These are phyloP conservation scores for Pelvicachromis taeniatus DNA, from an alignment of 2,113 vertebrate species.

Conservation along the genomic window DNA sequence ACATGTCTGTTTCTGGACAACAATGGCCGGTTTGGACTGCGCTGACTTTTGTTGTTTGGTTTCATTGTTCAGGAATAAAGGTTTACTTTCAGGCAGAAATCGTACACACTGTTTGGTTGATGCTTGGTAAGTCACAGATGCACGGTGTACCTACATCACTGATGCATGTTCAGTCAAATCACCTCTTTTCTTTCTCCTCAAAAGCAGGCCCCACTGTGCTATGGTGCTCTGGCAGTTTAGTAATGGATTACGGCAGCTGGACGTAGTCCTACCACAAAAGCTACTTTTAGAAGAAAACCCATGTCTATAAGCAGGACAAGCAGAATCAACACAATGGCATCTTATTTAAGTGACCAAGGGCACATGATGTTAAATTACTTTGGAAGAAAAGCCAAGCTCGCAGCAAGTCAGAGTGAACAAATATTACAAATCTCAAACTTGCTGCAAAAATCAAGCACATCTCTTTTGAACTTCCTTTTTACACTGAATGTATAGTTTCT, in stretches of 20 bases:
- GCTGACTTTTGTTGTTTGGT: constrained; percentile 32
- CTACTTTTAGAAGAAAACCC: background rate
- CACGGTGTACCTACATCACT: background rate
- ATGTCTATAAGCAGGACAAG: background rate
- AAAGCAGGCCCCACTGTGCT: background rate
- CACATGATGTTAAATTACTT: constrained; percentile 14
- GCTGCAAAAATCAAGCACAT: background rate
- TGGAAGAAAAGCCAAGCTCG: background rate
- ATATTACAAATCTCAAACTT: background rate
- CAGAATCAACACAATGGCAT: background rate
- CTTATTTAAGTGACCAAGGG: background rate
- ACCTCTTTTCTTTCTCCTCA: background rate
- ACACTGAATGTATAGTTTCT: background rate
- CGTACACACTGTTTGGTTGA: background rate
- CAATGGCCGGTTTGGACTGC: background rate
- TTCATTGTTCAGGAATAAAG: constrained; percentile 9
- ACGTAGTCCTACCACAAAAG: background rate
- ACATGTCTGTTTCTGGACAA: constrained; percentile 1
- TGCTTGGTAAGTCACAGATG: constrained; percentile 10
- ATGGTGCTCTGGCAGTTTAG: background rate
- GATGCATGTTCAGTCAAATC: constrained; percentile 12
- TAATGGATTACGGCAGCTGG: constrained; percentile 7
- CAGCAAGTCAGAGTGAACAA: background rate
- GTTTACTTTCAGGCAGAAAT: constrained; percentile 18
- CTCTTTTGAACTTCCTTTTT: background rate